These are phyloP conservation scores for Patella depressa DNA, from an alignment of 2,888 invertebrate species.

Conservation along the genomic window DNA sequence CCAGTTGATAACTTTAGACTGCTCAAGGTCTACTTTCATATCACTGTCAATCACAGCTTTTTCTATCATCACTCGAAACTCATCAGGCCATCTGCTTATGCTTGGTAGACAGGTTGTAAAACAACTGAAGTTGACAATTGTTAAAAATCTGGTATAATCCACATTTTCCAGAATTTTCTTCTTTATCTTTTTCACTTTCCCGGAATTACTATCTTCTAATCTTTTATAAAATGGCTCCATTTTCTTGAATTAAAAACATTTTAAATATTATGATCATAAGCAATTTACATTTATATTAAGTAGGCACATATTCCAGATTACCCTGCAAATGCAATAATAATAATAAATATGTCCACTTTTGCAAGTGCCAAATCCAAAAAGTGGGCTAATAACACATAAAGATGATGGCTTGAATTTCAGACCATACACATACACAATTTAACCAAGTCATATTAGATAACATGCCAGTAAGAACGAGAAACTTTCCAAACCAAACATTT, in stretches of 20 bases:
- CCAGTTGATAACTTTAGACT: constrained; percentile 58
- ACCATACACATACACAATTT: too few relatives aligned
- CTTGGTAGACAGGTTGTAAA: constrained; percentile 36
- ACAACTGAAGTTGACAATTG: constrained; percentile 17
- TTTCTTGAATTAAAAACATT: not conserved
- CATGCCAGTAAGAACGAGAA: too few relatives aligned
- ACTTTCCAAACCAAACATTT: too few relatives aligned
- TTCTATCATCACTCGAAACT: constrained; percentile 39
- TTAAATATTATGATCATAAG: too few relatives aligned
- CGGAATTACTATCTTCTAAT: constrained; percentile 32
- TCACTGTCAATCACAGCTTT: constrained; percentile 48
- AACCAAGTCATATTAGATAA: too few relatives aligned
- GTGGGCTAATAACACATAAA: too few relatives aligned
- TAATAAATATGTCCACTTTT: too few relatives aligned
- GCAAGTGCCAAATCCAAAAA: too few relatives aligned
- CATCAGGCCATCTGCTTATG: constrained; percentile 29
- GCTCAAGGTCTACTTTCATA: constrained; percentile 54
- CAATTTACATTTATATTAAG: too few relatives aligned
- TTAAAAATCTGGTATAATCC: not conserved
- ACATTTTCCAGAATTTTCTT: constrained; percentile 30
- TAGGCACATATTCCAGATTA: too few relatives aligned
- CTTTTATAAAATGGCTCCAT: constrained; percentile 20
- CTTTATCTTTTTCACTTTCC: constrained; percentile 17
- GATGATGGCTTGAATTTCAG: too few relatives aligned
- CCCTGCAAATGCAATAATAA: too few relatives aligned